Evolutionary conservation across 2,888 invertebrate species (phyloP).

Genomic region (Tenthredo notha): DNA sequence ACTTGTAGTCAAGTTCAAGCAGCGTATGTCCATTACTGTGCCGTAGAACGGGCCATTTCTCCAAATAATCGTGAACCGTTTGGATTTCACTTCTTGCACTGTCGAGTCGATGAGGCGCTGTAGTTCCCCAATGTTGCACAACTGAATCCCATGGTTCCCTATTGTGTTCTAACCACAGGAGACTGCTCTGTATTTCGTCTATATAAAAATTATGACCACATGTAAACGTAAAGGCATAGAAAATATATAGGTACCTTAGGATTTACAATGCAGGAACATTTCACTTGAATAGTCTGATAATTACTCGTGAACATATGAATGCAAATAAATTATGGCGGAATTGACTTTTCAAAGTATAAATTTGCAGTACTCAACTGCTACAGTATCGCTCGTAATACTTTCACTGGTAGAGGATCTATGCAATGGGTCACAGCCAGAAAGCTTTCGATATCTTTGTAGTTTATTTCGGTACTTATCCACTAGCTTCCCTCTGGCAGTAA

Average conservation of each 20-base stretch:
- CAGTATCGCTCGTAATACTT: conserved; percentile 7
- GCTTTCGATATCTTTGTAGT: conserved; percentile 4
- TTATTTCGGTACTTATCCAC: conserved; percentile 9
- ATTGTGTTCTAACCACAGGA: conserved; percentile 25
- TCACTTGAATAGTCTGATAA: no score
- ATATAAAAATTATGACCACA: neutral
- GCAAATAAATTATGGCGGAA: conserved; percentile 4
- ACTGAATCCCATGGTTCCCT: conserved; percentile 31
- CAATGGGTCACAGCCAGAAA: conserved; percentile 8
- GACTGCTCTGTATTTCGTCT: conserved; percentile 14
- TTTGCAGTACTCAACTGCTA: neutral
- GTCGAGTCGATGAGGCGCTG: conserved; percentile 9
- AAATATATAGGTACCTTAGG: no score
- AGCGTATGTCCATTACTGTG: neutral
- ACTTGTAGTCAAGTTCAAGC: conserved; percentile 12
- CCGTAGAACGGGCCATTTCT: conserved; percentile 14
- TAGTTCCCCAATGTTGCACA: conserved; percentile 1
- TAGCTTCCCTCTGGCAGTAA: conserved; percentile 9
- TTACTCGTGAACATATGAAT: neutral
- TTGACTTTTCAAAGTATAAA: neutral
- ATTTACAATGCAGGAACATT: no score
- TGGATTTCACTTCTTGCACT: neutral
- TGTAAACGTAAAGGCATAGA: neutral
- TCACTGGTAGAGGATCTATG: conserved; percentile 1
- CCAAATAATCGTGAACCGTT: neutral